Base-by-base conservation (phyloP, 2,797 vertebrate species). In the Ceyx erithaca region DNA sequence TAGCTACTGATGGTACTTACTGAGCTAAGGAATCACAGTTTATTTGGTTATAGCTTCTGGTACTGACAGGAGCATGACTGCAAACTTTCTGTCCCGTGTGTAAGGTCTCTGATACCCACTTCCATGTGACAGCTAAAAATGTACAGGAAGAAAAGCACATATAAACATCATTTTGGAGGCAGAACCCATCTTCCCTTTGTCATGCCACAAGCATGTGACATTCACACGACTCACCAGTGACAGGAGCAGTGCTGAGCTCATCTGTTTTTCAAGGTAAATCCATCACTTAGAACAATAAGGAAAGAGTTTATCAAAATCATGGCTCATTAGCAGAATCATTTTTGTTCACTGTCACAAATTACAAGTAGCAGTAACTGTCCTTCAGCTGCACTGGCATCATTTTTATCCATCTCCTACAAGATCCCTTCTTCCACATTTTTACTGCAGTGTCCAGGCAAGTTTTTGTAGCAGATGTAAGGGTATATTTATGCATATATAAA, bases 201-300 rank as follows among this genome's bases (percentile, higher is more conserved):
- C 93, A 93, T 89, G 82, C 93, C 92, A 72, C 67, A 37, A 68
- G 89, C 94, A 95, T 87, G 93, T 95, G 95, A 95, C 20, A 26
- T 26, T 73, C 94, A 94, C 80, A 23, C 69, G 91, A 80, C 93
- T 93, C 87, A 66, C 58, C 51, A 63, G n/a, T 30, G 92, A 80
- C 76, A 89, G 82, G 48, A 66, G 30, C 62, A 64, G 77, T 92
- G 62, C 79, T 58, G 79, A 93, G 70, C 83, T 94, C 89, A 62
- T 78, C 58, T 63, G 13, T 28, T 84, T 94, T 86, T 67, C 80
- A 76, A 93, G 82, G 85, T 79, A 95, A 93, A 89, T 31, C 85
- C 1, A 5, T 33, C 13, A 14, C 55, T 66, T 78, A 43, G 21
- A 33, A 37, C 1, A 1, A 61, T 28, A 76, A 70, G 22, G 52